Evolutionary conservation across 1,140 invertebrate species (phyloP).

Genomic region (Monomorium pharaonis): DNA sequence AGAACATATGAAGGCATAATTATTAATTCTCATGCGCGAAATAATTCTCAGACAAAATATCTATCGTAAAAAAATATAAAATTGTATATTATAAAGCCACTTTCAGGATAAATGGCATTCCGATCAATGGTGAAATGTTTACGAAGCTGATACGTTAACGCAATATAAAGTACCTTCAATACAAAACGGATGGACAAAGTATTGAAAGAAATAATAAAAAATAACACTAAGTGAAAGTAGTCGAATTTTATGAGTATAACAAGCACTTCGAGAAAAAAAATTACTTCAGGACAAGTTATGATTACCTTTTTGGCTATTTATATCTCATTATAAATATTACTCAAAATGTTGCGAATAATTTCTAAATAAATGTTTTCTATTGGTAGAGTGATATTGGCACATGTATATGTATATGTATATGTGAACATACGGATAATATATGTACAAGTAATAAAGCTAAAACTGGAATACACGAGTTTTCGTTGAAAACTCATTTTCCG

Average conservation of each 20-base stretch:
- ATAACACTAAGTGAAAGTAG: not conserved
- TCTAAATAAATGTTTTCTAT: conserved; percentile 29
- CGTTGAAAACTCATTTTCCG: not conserved
- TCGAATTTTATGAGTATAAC: not conserved
- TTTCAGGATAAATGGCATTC: conserved; percentile 48
- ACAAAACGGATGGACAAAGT: conserved; percentile 1
- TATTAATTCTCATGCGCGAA: not conserved
- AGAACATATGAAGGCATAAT: not conserved
- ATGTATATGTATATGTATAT: too few relatives aligned
- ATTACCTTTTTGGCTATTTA: not conserved
- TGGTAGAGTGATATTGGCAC: not conserved
- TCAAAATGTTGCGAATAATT: not conserved
- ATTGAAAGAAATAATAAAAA: not conserved
- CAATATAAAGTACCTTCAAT: not conserved
- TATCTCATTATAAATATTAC: conserved; percentile 1
- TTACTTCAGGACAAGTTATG: not conserved
- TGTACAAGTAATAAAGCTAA: not conserved
- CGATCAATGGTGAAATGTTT: not conserved
- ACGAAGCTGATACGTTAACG: not conserved
- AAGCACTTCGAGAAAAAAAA: not conserved
- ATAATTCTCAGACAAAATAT: not conserved
- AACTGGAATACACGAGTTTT: not conserved
- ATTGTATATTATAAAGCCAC: not conserved
- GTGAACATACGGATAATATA: not conserved
- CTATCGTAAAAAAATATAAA: not conserved